Conservation (phyloP, 2,888 invertebrate species). For the Amiota communis region DNA sequence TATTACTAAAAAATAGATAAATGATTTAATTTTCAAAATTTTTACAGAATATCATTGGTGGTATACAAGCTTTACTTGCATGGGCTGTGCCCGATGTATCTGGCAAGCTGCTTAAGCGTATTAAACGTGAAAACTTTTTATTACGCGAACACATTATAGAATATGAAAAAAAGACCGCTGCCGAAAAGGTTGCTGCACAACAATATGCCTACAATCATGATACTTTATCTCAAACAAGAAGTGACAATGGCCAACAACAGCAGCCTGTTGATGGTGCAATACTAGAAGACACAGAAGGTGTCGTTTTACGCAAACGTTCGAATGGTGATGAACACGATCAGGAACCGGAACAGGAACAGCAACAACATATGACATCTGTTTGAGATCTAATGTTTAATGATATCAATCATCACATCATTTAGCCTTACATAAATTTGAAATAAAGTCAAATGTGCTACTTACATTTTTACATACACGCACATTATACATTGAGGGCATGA, state of each 20-base stretch:
- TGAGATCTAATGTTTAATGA: slow-evolving; percentile 39
- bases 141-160: slow-evolving; percentile 84
- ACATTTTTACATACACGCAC: background rate
- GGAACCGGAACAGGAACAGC: slow-evolving; percentile 17
- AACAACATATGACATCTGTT: slow-evolving; percentile 59
- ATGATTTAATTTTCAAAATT: slow-evolving; percentile 15
- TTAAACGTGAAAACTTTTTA: slow-evolving; percentile 82
- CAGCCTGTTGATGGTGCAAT: slow-evolving; percentile 15
- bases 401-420: too few species aligned
- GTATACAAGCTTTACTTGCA: slow-evolving; percentile 81
- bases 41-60: slow-evolving; percentile 83
- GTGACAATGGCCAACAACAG: too few species aligned
- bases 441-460: background rate
- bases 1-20: background rate
- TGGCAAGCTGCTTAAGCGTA: slow-evolving; percentile 79
- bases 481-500: slow-evolving; percentile 15
- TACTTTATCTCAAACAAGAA: background rate
- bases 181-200: slow-evolving; percentile 41
- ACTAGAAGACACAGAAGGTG: slow-evolving; percentile 28
- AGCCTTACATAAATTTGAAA: too few species aligned
- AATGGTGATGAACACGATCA: slow-evolving; percentile 32
- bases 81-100: slow-evolving; percentile 87
- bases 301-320: background rate
- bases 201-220: slow-evolving; percentile 36
- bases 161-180: slow-evolving; percentile 75